phyloP scores from a whole-genome alignment of 2,888 invertebrate species.

The Anticlea derivata region DNA sequence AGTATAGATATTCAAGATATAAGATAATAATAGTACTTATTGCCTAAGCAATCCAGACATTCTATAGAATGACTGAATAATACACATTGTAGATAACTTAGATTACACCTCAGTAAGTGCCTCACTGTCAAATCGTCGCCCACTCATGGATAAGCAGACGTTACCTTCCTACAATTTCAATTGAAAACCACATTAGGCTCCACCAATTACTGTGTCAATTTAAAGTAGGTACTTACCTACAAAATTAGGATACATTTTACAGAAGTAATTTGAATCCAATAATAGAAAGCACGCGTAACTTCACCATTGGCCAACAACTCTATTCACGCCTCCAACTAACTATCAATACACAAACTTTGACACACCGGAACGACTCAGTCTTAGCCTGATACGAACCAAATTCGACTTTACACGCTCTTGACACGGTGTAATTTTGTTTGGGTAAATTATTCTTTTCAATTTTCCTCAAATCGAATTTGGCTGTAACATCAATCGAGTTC shows the following conservation, averaged over 20 bases:
- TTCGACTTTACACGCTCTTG: slow-evolving; percentile 44
- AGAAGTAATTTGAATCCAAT: neutral
- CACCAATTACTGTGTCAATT: neutral
- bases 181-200: neutral
- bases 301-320: slow-evolving; percentile 64
- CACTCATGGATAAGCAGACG: neutral
- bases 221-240: neutral
- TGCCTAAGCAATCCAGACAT: too few species aligned
- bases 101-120: too few species aligned
- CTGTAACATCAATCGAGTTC: slow-evolving; percentile 83
- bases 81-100: too few species aligned
- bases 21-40: too few species aligned
- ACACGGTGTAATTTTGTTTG: slow-evolving; percentile 53
- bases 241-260: neutral
- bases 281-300: slow-evolving; percentile 34
- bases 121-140: slow-evolving; percentile 3
- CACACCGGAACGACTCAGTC: slow-evolving; percentile 45
- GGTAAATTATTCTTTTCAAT: slow-evolving; percentile 72
- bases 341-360: slow-evolving; percentile 61
- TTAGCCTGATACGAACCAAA: slow-evolving; percentile 17
- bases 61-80: too few species aligned
- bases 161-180: too few species aligned
- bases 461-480: slow-evolving; percentile 82
- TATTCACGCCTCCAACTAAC: slow-evolving; percentile 75
- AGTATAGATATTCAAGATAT: too few species aligned